A percentile compares a stretch with the other conserved stretches of the same genome.
phyloP scores from a whole-genome alignment of 92 coral and sea anemone genomes.

The Porites evermanni region DNA sequence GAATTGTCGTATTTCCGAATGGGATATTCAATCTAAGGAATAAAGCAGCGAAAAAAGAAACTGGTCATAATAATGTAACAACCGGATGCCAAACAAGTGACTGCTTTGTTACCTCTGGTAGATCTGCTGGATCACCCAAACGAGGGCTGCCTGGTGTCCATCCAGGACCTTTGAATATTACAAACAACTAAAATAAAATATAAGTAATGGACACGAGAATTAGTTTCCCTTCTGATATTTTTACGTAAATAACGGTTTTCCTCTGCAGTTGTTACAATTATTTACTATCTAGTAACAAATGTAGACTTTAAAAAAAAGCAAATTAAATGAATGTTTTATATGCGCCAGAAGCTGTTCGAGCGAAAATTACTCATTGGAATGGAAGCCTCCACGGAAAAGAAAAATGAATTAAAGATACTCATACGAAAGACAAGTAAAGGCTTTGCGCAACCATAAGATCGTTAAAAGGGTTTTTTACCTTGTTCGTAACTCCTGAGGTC shows the following conservation, averaged over 20 bases:
- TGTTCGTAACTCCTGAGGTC: constrained; percentile 77
- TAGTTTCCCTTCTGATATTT: background rate
- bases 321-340: no score
- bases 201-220: background rate
- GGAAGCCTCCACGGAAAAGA: no score
- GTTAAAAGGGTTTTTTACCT: constrained; percentile 53
- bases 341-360: background rate
- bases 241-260: background rate
- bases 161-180: constrained; percentile 92
- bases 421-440: no score
- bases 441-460: no score
- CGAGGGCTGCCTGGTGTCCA: constrained; percentile 94
- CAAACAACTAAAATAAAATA: constrained; percentile 64
- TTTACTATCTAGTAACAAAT: no score
- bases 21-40: constrained; percentile 84
- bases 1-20: constrained; percentile 77
- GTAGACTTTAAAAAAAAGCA: no score
- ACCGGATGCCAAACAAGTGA: background rate
- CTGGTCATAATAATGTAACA: no score
- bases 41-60: no score
- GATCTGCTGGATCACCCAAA: constrained; percentile 92
- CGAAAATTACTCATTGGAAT: no score
- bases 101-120: constrained; percentile 73
- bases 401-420: no score
- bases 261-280: background rate